phyloP scores from a whole-genome alignment of 2,888 invertebrate species.

The Thysanoteuthis rhombus region DNA sequence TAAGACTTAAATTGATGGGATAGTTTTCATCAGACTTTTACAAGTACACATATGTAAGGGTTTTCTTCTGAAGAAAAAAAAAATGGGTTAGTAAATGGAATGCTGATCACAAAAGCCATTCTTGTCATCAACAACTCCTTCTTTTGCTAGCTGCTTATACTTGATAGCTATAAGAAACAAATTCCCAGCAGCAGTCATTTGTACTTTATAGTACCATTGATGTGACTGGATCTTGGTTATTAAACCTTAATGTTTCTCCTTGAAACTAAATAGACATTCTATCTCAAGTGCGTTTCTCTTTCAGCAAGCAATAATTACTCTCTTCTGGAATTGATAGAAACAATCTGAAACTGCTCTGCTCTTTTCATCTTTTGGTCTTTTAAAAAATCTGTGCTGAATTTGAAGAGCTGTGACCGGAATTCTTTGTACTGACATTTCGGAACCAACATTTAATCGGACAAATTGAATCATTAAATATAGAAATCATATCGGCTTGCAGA shows the following conservation, averaged over 20 bases:
- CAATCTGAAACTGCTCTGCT: not conserved
- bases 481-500: not conserved
- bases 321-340: not conserved
- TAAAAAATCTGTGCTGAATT: slow-evolving; percentile 12
- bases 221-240: not conserved
- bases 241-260: not conserved
- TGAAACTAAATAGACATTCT: not conserved
- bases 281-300: not conserved
- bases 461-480: slow-evolving; percentile 12
- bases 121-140: not conserved
- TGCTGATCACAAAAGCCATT: not conserved
- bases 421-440: not conserved
- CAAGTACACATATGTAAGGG: not conserved
- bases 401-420: slow-evolving; percentile 12
- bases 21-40: not conserved
- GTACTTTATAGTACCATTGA: not conserved
- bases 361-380: not conserved
- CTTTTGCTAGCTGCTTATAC: not conserved
- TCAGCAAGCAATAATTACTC: not conserved
- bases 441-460: not conserved
- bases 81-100: no score
- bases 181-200: not conserved
- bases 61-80: not conserved
- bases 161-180: not conserved
- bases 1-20: slow-evolving; percentile 76